These are phyloP conservation scores for Neofelis nebulosa DNA, from an alignment of 2,113 vertebrate species.

Conservation along the genomic window DNA sequence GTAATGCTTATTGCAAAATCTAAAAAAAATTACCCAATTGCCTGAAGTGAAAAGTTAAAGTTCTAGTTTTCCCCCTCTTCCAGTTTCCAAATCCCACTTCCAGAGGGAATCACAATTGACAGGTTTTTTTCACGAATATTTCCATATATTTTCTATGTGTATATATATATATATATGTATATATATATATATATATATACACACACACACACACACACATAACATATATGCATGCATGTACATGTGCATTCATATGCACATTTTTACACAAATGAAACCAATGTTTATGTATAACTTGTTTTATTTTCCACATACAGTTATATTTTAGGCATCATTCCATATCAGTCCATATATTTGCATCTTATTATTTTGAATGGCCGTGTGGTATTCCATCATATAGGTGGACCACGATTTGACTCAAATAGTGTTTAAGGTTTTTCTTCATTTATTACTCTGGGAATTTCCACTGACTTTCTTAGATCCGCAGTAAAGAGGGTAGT, in stretches of 20 bases:
- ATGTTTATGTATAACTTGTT: background rate
- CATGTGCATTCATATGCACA: background rate
- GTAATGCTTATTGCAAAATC: background rate
- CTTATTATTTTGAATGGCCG: background rate
- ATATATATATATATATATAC: too few species aligned
- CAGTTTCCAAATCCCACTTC: background rate
- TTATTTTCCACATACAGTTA: background rate
- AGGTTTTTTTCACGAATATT: background rate
- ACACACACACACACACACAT: background rate
- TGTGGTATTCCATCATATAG: background rate
- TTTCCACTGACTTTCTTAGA: slow-evolving; percentile 17
- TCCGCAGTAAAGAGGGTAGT: background rate
- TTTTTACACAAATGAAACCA: background rate
- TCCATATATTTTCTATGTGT: background rate
- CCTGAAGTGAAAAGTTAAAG: background rate
- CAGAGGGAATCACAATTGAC: background rate
- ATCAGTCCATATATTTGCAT: background rate
- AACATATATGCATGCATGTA: background rate
- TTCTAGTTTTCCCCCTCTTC: background rate
- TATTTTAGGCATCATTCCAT: background rate
- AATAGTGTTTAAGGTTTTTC: background rate
- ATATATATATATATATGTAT: too few species aligned
- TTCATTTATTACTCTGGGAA: background rate
- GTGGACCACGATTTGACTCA: background rate
- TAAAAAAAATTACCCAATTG: background rate